Percentiles rank a stretch among this genome's conserved stretches.
These are phyloP conservation scores for Sarcophaga bullata DNA, from an alignment of 1,140 invertebrate genomes.

Conservation along the genomic window DNA sequence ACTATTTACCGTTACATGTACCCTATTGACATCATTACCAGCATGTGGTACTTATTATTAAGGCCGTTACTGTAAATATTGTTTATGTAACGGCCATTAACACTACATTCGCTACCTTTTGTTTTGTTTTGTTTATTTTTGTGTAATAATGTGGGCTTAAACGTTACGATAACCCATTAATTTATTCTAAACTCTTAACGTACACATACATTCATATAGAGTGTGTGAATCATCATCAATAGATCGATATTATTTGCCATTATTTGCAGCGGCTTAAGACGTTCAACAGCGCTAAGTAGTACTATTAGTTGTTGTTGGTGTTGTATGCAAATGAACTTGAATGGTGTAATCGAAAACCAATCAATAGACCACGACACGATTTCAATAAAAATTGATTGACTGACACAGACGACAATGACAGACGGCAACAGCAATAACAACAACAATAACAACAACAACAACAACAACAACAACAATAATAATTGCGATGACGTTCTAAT, in stretches of 20 bases:
- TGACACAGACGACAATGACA: neutral
- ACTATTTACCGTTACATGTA: no score
- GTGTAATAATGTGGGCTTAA: neutral
- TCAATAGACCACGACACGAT: neutral
- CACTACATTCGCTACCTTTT: neutral
- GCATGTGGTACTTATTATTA: neutral
- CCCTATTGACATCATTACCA: no score
- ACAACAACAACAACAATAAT: no score
- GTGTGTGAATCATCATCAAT: neutral
- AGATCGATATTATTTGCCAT: neutral
- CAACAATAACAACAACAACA: no score
- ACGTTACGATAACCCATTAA: conserved; percentile 14
- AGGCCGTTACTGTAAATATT: neutral
- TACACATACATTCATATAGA: neutral
- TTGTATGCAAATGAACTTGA: neutral
- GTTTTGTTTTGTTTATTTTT: neutral
- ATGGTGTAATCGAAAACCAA: neutral
- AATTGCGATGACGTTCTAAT: no score
- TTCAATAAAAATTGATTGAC: neutral
- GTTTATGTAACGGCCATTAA: conserved; percentile 14
- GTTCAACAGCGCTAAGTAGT: no score
- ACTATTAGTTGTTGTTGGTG: neutral
- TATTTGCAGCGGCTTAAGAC: neutral
- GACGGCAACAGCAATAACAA: neutral
- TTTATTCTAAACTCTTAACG: neutral